Percentiles rank a stretch among this genome's conserved stretches.
Evolutionary conservation across 2,888 invertebrate species (phyloP).

Genomic region (Cephalotes varians): DNA sequence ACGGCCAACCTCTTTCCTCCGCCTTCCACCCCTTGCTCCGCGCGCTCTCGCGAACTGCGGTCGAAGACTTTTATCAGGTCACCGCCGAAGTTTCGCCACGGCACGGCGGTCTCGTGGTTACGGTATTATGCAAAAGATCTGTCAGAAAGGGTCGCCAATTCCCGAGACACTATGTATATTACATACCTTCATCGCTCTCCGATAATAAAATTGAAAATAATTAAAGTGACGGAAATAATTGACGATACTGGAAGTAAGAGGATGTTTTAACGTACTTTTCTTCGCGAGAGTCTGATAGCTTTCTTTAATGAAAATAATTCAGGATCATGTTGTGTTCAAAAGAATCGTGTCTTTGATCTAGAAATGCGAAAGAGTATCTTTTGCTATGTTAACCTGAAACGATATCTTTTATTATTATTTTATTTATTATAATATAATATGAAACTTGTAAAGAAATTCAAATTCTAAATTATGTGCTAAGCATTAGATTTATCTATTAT

Average conservation of each 20-base stretch:
- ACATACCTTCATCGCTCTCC: neutral
- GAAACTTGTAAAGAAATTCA: neutral
- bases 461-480: neutral
- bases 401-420: too few species aligned
- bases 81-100: slow-evolving; percentile 39
- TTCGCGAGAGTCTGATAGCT: neutral
- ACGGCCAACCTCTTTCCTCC: neutral
- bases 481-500: neutral
- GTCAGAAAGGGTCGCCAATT: slow-evolving; percentile 7
- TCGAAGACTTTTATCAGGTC: slow-evolving; percentile 54
- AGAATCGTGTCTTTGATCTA: neutral
- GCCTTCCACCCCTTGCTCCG: slow-evolving; percentile 31
- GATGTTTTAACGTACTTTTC: slow-evolving; percentile 1
- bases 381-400: neutral
- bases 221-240: slow-evolving; percentile 44
- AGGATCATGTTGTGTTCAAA: neutral
- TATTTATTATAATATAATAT: neutral
- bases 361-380: neutral
- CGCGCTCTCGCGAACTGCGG: slow-evolving; percentile 7
- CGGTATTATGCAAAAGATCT: slow-evolving; percentile 48
- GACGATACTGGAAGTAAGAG: neutral
- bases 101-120: slow-evolving; percentile 36
- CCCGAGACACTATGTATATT: neutral
- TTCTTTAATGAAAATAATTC: neutral
- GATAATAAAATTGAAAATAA: slow-evolving; percentile 44